Evolutionary conservation across 2,888 invertebrate species (phyloP).

Genomic region (Melipona bicolor): DNA sequence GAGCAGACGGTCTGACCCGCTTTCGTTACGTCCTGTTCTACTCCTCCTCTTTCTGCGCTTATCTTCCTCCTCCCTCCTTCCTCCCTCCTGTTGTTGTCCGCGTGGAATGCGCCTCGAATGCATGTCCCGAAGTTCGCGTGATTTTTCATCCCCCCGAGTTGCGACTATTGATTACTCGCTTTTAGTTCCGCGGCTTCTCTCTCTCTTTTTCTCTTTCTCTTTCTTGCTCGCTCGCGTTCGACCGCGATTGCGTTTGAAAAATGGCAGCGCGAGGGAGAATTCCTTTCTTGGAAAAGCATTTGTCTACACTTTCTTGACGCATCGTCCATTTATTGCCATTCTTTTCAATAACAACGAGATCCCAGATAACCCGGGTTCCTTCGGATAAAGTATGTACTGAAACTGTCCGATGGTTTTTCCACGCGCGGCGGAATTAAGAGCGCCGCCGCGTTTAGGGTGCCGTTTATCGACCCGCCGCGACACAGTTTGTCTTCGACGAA

Average conservation of each 20-base stretch:
- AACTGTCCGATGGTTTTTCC: not conserved
- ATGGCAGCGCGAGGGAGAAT: not conserved
- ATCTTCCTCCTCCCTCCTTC: not conserved
- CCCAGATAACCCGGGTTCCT: not conserved
- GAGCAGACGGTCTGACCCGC: conserved; percentile 25
- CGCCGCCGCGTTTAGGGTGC: not conserved
- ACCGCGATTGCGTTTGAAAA: not conserved
- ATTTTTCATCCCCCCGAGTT: conserved; percentile 9
- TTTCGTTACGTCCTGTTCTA: conserved; percentile 13
- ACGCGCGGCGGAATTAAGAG: not conserved
- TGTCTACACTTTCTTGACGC: not conserved
- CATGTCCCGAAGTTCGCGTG: not conserved
- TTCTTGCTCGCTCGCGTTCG: not conserved
- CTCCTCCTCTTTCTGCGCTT: not conserved
- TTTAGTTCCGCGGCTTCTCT: not conserved
- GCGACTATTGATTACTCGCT: conserved; percentile 24
- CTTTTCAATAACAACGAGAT: not conserved
- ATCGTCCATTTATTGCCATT: not conserved
- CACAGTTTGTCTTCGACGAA: not conserved
- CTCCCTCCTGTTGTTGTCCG: not conserved
- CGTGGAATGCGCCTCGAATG: not conserved
- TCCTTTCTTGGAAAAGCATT: not conserved
- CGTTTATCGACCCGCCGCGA: not conserved
- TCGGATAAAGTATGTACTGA: not conserved
- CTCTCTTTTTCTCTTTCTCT: not conserved